These are phyloP conservation scores for Alectura lathami DNA, from an alignment of 2,113 vertebrate species.

Conservation along the genomic window DNA sequence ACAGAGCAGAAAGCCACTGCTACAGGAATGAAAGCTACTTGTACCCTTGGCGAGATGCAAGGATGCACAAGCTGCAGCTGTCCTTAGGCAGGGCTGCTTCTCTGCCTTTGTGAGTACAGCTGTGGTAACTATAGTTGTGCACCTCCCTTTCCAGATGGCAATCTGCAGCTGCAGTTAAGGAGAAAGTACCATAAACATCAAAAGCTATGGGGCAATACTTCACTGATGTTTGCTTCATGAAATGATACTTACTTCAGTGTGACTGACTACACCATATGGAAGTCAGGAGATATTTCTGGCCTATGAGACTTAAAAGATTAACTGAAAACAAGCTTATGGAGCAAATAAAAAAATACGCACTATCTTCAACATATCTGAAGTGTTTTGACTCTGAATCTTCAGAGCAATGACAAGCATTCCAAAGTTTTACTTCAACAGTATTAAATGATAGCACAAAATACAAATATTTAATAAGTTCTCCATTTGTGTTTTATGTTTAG, in stretches of 20 bases:
- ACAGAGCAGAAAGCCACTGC: background rate
- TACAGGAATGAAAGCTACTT: background rate
- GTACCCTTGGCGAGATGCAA: background rate
- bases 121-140: background rate
- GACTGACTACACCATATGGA: background rate
- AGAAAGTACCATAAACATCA: background rate
- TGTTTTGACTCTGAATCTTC: constrained; percentile 33
- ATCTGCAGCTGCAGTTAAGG: background rate
- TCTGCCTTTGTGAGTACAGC: background rate
- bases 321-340: background rate
- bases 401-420: background rate
- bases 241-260: background rate
- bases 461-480: constrained; percentile 1
- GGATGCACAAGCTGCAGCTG: background rate
- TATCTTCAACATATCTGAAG: background rate
- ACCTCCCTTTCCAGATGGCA: background rate
- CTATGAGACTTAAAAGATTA: background rate
- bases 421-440: background rate
- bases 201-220: background rate
- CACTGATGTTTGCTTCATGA: background rate
- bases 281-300: background rate
- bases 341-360: background rate
- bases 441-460: background rate
- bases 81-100: background rate
- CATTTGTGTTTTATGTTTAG: background rate